A percentile compares a stretch with the other conserved stretches of the same genome.
Conservation (phyloP, 2,797 vertebrate species). For the Galago senegalensis region DNA sequence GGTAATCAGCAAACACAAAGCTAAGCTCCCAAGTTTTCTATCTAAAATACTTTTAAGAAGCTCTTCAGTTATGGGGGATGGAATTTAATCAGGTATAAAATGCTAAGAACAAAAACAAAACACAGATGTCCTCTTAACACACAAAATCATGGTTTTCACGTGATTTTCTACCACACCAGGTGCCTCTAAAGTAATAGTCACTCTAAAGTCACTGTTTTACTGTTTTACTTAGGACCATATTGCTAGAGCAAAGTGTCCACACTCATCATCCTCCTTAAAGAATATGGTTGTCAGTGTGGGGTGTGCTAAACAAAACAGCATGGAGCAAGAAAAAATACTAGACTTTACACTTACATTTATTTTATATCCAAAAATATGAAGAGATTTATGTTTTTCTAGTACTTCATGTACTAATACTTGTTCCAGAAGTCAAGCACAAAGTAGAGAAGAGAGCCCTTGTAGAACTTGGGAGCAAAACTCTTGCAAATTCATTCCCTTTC, state of each 20-base stretch:
- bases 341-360: not conserved
- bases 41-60: conserved; percentile 42
- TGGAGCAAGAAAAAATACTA: not conserved
- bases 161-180: not conserved
- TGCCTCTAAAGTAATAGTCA: not conserved
- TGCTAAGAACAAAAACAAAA: conserved; percentile 34
- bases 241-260: not conserved
- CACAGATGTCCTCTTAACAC: not conserved
- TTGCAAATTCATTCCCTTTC: not conserved
- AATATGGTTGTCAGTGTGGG: not conserved
- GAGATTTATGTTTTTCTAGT: not conserved
- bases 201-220: not conserved
- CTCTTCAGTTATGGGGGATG: conserved; percentile 21
- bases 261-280: not conserved
- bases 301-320: conserved; percentile 5
- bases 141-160: not conserved
- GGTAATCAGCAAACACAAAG: not conserved
- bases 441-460: not conserved
- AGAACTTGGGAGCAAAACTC: not conserved
- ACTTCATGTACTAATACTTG: not conserved
- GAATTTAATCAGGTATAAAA: conserved; percentile 44
- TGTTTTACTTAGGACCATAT: not conserved
- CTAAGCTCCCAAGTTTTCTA: not conserved
- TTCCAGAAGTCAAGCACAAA: not conserved
- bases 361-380: conserved; percentile 6